phyloP scores from a whole-genome alignment of 1,140 invertebrate genomes.

The Thalassaphorura encarpata region DNA sequence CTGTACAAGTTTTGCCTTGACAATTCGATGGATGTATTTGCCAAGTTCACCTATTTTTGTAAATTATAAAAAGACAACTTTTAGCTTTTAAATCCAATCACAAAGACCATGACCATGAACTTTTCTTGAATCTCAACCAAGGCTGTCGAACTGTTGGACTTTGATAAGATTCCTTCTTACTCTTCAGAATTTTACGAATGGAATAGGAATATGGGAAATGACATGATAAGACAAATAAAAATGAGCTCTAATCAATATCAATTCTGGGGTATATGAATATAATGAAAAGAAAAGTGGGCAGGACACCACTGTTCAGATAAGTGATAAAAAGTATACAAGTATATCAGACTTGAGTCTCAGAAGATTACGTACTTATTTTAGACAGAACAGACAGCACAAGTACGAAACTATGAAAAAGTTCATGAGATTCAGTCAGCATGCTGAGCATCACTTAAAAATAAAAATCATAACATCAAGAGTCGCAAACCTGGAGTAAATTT shows the following conservation, averaged over 20 bases:
- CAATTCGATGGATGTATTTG: constrained; percentile 90
- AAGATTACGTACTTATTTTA: too few relatives aligned
- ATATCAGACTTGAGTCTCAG: too few relatives aligned
- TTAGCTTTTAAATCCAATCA: not conserved
- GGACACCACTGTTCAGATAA: too few relatives aligned
- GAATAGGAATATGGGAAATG: too few relatives aligned
- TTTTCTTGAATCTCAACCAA: constrained; percentile 4
- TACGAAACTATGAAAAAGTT: not conserved
- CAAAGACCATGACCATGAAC: not conserved
- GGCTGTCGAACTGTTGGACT: not conserved
- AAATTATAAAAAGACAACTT: constrained; percentile 20
- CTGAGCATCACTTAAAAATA: too few relatives aligned
- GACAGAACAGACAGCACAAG: not conserved
- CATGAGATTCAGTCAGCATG: too few relatives aligned
- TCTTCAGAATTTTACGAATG: too few relatives aligned
- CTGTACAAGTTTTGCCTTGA: constrained; percentile 86
- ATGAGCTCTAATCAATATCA: too few relatives aligned
- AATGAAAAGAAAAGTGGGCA: not conserved
- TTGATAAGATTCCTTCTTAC: too few relatives aligned
- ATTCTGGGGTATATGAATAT: too few relatives aligned
- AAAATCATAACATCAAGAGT: not conserved
- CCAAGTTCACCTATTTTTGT: constrained; percentile 70
- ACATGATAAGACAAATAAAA: too few relatives aligned
- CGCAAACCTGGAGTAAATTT: constrained; percentile 32
- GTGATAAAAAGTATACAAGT: too few relatives aligned